These are phyloP conservation scores for Monopis laevigella DNA, from an alignment of 2,888 invertebrate genomes.

Conservation along the genomic window DNA sequence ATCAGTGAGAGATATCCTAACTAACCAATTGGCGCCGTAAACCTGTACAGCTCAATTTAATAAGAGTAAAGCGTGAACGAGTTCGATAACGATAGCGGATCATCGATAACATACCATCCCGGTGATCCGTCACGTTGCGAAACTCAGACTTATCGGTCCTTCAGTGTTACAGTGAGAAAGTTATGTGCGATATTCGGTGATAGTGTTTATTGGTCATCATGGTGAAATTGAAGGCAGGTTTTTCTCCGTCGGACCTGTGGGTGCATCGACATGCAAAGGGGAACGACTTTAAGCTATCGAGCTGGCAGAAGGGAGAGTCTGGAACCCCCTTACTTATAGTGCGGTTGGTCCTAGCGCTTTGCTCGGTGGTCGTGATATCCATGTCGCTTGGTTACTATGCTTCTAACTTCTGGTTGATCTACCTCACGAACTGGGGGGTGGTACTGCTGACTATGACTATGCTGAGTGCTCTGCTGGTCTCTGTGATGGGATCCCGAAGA, in stretches of 20 bases:
- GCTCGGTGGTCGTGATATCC: constrained; percentile 32
- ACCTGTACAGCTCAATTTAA: too few species aligned
- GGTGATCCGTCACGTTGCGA: constrained; percentile 5
- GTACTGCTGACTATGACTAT: constrained; percentile 33
- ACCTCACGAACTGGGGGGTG: constrained; percentile 56
- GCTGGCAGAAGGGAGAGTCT: constrained; percentile 55
- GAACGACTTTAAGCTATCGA: constrained; percentile 49
- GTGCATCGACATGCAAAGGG: constrained; percentile 40
- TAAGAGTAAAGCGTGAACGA: constrained; percentile 4
- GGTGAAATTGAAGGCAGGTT: constrained; percentile 49
- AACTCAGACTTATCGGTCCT: constrained; percentile 4
- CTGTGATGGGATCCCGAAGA: constrained; percentile 24
- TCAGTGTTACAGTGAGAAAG: neutral
- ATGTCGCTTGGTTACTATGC: constrained; percentile 35
- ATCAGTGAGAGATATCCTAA: too few species aligned
- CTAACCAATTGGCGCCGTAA: too few species aligned
- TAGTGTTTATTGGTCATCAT: constrained; percentile 28
- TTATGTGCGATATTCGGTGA: neutral
- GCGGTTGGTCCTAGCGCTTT: constrained; percentile 30
- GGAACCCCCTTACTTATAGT: constrained; percentile 40
- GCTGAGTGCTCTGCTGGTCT: constrained; percentile 36
- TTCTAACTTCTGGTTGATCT: constrained; percentile 39
- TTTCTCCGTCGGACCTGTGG: constrained; percentile 42
- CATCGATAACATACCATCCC: neutral
- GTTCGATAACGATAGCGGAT: constrained; percentile 3